phyloP scores from a whole-genome alignment of 2,113 vertebrate species.

The Oceanites oceanicus region DNA sequence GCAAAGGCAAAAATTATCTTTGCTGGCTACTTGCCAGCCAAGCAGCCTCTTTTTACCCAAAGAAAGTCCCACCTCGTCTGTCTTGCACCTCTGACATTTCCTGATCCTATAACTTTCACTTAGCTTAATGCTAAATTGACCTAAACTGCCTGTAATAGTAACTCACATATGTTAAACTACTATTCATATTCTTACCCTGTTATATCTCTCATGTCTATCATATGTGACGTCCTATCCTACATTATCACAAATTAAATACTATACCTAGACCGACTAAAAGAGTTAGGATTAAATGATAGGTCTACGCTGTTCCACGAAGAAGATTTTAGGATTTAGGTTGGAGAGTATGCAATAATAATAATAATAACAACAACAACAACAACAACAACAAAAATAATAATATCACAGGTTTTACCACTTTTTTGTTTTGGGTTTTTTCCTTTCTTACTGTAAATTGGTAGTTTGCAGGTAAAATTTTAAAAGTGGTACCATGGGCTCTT shows the following conservation, averaged over 20 bases:
- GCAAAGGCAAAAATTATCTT: not conserved
- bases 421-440: not conserved
- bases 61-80: not conserved
- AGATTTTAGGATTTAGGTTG: not conserved
- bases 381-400: not conserved
- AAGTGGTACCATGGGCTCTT: not conserved
- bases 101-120: conserved; percentile 6
- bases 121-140: not conserved
- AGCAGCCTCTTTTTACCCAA: not conserved
- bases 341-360: not conserved
- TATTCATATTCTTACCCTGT: not conserved
- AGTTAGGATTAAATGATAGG: not conserved
- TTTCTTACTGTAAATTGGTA: not conserved
- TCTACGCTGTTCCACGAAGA: not conserved
- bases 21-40: not conserved
- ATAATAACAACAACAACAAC: not conserved
- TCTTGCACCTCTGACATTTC: not conserved
- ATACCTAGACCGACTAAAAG: not conserved
- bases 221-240: not conserved
- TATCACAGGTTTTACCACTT: not conserved
- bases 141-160: conserved; percentile 6
- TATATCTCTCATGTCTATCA: not conserved
- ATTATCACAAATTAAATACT: not conserved
- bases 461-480: conserved; percentile 23
- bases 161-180: not conserved